Conservation (phyloP, 1,140 invertebrate species). For the Pogonomyrmex californicus region DNA sequence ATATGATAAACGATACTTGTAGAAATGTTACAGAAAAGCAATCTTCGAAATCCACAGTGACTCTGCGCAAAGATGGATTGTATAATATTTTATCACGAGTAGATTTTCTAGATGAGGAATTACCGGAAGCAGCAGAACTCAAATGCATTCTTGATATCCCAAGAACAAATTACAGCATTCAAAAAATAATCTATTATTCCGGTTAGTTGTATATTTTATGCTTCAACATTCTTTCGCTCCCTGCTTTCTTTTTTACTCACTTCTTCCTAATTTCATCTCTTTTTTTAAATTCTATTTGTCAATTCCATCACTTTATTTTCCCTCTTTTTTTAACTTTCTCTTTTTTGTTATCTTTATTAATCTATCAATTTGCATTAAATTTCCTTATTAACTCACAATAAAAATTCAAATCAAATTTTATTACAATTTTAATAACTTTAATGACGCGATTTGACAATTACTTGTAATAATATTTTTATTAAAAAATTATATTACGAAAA, state of each 20-base stretch:
- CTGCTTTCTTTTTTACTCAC: neutral
- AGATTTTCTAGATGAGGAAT: conserved; percentile 87
- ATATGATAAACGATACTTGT: conserved; percentile 47
- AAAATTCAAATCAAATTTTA: no score
- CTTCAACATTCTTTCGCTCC: conserved; percentile 1
- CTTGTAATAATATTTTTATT: no score
- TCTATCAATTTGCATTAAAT: no score
- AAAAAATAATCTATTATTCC: conserved; percentile 90
- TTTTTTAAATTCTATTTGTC: no score
- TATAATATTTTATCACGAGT: conserved; percentile 88
- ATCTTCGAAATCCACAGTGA: conserved; percentile 76
- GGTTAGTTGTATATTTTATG: conserved; percentile 84
- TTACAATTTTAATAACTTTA: no score
- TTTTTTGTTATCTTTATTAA: no score
- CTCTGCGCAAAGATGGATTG: conserved; percentile 78
- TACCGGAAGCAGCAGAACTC: conserved; percentile 88
- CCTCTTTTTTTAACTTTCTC: no score
- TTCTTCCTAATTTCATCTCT: no score
- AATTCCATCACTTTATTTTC: no score
- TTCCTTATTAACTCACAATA: no score
- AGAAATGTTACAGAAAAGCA: conserved; percentile 75
- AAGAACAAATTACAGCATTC: conserved; percentile 89
- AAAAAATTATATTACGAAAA: no score
- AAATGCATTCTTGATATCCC: conserved; percentile 90
- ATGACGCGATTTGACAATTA: no score